Percentiles rank a stretch among this genome's conserved stretches.
Evolutionary conservation across 2,113 vertebrate genomes (phyloP).

Genomic region (Corythaixoides concolor): DNA sequence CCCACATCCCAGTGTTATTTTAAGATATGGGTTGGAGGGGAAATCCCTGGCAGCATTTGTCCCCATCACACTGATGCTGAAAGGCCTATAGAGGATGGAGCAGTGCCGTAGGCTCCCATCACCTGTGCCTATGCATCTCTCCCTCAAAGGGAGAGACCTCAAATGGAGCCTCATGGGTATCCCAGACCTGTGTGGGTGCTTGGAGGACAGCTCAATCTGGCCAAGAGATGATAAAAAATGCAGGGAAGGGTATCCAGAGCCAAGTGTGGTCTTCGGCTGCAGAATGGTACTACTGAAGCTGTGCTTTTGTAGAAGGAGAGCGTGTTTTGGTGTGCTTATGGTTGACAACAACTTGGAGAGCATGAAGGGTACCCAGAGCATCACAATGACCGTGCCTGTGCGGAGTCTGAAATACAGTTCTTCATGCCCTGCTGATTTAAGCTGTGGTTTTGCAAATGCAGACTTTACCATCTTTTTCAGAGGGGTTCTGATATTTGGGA

Average conservation of each 20-base stretch:
- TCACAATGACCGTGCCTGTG: background rate
- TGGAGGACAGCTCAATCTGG: background rate
- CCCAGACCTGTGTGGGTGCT: background rate
- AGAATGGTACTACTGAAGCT: background rate
- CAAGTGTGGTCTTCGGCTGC: background rate
- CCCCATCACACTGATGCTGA: background rate
- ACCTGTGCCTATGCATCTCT: accelerated
- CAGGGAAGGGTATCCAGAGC: background rate
- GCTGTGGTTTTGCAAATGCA: background rate
- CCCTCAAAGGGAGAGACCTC: background rate
- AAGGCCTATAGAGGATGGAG: background rate
- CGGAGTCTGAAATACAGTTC: background rate
- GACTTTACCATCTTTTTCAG: background rate
- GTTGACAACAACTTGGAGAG: background rate
- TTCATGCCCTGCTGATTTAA: background rate
- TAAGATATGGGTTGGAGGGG: background rate
- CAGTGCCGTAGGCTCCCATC: accelerated
- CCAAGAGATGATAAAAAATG: background rate
- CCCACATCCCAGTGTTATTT: background rate
- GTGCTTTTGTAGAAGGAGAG: background rate
- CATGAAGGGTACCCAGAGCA: background rate
- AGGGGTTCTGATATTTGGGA: background rate
- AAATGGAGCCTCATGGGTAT: background rate
- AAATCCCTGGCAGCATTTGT: background rate
- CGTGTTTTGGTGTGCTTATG: accelerated